phyloP scores from a whole-genome alignment of 2,797 vertebrate genomes.

The Peromyscus eremicus region DNA sequence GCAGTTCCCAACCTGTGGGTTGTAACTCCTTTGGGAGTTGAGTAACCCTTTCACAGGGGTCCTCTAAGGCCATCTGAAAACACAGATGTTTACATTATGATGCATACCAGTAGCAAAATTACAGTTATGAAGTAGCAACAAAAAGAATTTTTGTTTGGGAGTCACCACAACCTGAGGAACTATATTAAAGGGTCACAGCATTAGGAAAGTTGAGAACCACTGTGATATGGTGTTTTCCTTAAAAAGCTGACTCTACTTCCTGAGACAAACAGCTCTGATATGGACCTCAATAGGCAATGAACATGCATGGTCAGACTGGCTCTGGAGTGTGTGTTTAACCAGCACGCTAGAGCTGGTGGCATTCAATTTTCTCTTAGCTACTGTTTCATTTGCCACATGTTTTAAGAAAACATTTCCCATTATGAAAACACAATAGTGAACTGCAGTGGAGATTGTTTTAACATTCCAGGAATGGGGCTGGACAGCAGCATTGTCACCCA shows the following conservation, averaged over 20 bases:
- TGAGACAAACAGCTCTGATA: background rate
- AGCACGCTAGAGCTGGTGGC: background rate
- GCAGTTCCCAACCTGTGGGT: background rate
- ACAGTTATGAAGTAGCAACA: background rate
- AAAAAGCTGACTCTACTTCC: background rate
- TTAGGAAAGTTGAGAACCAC: background rate
- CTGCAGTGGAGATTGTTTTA: background rate
- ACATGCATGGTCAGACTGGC: background rate
- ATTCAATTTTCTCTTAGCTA: background rate
- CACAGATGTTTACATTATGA: background rate
- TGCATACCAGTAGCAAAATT: background rate
- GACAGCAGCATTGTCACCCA: background rate
- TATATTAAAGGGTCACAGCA: background rate
- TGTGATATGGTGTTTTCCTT: background rate
- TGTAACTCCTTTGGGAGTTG: background rate
- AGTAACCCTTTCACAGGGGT: background rate
- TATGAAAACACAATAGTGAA: background rate
- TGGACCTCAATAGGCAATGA: background rate
- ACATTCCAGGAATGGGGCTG: background rate
- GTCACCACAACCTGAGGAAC: background rate
- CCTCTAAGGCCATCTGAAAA: background rate
- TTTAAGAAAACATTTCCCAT: background rate
- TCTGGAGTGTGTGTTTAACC: background rate
- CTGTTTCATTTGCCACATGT: background rate
- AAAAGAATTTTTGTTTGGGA: background rate